Evolutionary conservation across 1,140 invertebrate genomes (phyloP).

Genomic region (Euura saliciscinereae): DNA sequence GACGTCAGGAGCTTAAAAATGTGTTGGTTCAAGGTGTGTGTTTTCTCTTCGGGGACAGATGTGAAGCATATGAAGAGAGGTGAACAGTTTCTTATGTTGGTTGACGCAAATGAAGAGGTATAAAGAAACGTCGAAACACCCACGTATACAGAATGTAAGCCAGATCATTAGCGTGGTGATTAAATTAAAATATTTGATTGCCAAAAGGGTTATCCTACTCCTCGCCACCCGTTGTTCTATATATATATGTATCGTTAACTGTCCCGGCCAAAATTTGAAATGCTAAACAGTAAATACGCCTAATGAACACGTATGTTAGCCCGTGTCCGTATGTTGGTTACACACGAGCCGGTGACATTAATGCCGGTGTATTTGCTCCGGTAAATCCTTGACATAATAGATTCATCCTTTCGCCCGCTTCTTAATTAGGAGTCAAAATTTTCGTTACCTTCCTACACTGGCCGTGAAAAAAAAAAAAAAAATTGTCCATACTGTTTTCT

Average conservation of each 20-base stretch:
- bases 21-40: no score
- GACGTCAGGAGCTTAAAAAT: no score
- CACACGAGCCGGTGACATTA: slow-evolving; percentile 41
- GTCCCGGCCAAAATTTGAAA: slow-evolving; percentile 54
- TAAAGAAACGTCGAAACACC: not conserved
- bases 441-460: slow-evolving; percentile 36
- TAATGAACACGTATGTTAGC: slow-evolving; percentile 59
- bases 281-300: slow-evolving; percentile 60
- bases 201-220: slow-evolving; percentile 32
- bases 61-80: no score
- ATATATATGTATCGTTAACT: slow-evolving; percentile 36
- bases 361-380: slow-evolving; percentile 44
- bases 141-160: slow-evolving; percentile 9
- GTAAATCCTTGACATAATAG: slow-evolving; percentile 50
- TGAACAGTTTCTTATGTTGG: no score
- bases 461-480: no score
- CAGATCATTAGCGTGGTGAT: slow-evolving; percentile 51
- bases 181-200: slow-evolving; percentile 63
- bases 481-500: no score
- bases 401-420: slow-evolving; percentile 58
- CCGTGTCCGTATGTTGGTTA: slow-evolving; percentile 51
- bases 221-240: not conserved
- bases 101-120: not conserved
- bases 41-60: no score
- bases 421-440: slow-evolving; percentile 60